Base-by-base conservation (phyloP, 2,797 vertebrate species). In the Takifugu rubripes region DNA sequence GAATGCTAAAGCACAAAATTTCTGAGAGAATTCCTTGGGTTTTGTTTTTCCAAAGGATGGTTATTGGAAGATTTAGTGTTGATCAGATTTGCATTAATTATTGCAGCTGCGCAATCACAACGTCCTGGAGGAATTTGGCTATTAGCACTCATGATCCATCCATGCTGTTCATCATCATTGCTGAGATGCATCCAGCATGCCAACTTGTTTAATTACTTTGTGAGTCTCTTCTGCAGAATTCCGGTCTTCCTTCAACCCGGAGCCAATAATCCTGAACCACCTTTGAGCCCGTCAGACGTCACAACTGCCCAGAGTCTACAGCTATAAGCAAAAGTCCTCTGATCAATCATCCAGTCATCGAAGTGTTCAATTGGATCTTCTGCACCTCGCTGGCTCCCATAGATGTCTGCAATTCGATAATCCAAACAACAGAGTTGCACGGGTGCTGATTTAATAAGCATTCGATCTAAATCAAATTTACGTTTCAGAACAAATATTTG, bases 341-440 rank as follows among this genome's bases (percentile, higher is more conserved):
- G 72, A 81, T 85, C 81, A 83, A 84, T 83, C 72, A 58, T 71
- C 72, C 75, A 83, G 55, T 66, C 70, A 36, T 64, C 63, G 45
- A n/a, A 52, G 57, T 53, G 62, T 86, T 70, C 83, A 81, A 82
- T 68, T 79, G 72, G 76, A 78, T 88, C 82, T 87, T 84, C 71
- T 74, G 54, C 49, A 36, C 61, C 68, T 75, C 56, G 54, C 72
- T 74, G 64, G 81, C 63, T 64, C 54, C n/a, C 43, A 53, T 52
- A 47, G n/a, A 27, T 47, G 43, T 44, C 55, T 29, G 43, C 10
- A n/a, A 49, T 72, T 80, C 80, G 36, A 79, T 82, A 73, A 17
- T n/a, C 40, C 56, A 74, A 64, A 71, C 66, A 70, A 57, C 52
- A 24, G 40, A 21, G 58, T 25, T 16, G 56, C 44, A 14, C 6